These are phyloP conservation scores for Ceratoteleas bidentatus DNA, from an alignment of 1,140 invertebrate genomes.

Conservation along the genomic window DNA sequence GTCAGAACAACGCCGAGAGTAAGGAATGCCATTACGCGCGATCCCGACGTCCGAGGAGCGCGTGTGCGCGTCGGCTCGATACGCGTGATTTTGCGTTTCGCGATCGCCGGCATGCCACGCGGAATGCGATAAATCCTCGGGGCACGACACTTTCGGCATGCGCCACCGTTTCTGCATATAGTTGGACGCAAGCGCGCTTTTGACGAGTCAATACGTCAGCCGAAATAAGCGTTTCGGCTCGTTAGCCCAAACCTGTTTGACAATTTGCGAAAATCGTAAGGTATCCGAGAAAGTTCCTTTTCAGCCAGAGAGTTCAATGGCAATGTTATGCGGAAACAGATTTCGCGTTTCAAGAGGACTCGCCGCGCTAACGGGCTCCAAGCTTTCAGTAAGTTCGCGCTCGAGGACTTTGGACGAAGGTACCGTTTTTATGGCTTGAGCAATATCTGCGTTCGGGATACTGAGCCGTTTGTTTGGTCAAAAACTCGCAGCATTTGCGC, in stretches of 20 bases:
- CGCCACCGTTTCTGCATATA: constrained; percentile 56
- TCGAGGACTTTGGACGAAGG: too few relatives aligned
- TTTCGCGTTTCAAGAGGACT: constrained; percentile 7
- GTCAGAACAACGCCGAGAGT: constrained; percentile 75
- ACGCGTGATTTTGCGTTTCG: constrained; percentile 66
- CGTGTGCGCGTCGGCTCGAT: constrained; percentile 55
- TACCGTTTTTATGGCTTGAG: too few relatives aligned
- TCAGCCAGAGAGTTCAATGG: constrained; percentile 33
- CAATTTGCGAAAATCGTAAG: constrained; percentile 37
- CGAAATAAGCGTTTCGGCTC: constrained; percentile 28
- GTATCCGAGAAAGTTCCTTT: constrained; percentile 25
- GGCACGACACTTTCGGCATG: constrained; percentile 56
- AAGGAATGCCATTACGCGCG: constrained; percentile 78
- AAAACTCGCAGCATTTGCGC: too few relatives aligned
- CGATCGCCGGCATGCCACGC: constrained; percentile 47
- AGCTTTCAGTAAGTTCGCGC: too few relatives aligned
- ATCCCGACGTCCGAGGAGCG: constrained; percentile 67
- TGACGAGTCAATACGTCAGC: constrained; percentile 59
- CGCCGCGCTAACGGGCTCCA: too few relatives aligned
- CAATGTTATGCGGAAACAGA: constrained; percentile 46
- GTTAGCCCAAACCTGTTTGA: constrained; percentile 29
- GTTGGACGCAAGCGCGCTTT: constrained; percentile 39
- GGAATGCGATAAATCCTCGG: constrained; percentile 65
- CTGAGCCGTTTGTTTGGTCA: too few relatives aligned
- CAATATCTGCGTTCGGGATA: too few relatives aligned